phyloP scores from a whole-genome alignment of 1,140 invertebrate species.

The Drosophila pectinifera region DNA sequence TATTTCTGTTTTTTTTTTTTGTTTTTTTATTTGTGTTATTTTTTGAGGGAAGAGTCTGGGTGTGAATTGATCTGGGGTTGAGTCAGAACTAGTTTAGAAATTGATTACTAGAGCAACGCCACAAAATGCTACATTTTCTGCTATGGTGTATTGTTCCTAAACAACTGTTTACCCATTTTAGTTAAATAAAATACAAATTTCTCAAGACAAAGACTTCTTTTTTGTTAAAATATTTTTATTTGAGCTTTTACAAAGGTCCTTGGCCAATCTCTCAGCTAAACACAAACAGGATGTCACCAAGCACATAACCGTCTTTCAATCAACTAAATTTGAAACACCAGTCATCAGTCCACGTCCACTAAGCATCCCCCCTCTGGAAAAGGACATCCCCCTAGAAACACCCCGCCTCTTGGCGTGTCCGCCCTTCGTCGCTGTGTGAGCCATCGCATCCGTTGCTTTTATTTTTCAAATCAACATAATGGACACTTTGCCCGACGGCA shows the following conservation, averaged over 20 bases:
- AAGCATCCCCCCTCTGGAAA: slow-evolving; percentile 1
- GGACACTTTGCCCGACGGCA: slow-evolving; percentile 77
- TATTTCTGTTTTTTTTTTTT: not conserved
- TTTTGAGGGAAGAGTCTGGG: not conserved
- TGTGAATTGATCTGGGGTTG: not conserved
- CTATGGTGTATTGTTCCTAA: too few species aligned
- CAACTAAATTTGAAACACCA: slow-evolving; percentile 63
- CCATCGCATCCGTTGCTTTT: slow-evolving; percentile 67
- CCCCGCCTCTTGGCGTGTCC: slow-evolving; percentile 7
- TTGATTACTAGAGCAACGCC: not conserved
- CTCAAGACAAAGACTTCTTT: not conserved
- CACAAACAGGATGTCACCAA: slow-evolving; percentile 13
- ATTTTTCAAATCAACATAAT: slow-evolving; percentile 83
- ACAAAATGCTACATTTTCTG: not conserved
- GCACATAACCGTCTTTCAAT: slow-evolving; percentile 75
- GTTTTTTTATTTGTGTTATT: not conserved
- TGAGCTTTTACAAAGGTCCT: not conserved
- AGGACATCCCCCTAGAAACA: slow-evolving; percentile 8
- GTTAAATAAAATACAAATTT: not conserved
- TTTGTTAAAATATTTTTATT: too few species aligned
- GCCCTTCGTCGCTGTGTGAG: slow-evolving; percentile 61
- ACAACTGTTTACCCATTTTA: not conserved
- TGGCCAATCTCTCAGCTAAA: slow-evolving; percentile 43
- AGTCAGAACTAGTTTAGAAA: not conserved
- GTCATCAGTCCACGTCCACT: slow-evolving; percentile 1